phyloP scores from a whole-genome alignment of 2,113 vertebrate genomes.

The Electrona antarctica region DNA sequence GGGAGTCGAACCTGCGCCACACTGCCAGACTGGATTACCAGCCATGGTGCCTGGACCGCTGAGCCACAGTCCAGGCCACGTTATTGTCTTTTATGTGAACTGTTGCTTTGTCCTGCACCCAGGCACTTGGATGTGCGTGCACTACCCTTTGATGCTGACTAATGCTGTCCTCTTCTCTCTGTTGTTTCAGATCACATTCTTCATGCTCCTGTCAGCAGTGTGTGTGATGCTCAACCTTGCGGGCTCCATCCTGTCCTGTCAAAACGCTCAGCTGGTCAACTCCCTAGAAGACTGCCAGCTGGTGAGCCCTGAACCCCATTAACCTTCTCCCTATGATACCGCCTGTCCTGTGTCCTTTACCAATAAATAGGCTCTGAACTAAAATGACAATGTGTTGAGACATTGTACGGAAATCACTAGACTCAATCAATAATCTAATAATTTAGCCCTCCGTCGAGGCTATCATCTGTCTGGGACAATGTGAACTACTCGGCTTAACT shows the following conservation, averaged over 20 bases:
- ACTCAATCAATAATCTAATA: too few relatives aligned
- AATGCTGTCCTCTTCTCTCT: conserved; percentile 29
- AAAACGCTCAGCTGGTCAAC: conserved; percentile 96
- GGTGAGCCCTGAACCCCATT: conserved; percentile 81
- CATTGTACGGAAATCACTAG: too few relatives aligned
- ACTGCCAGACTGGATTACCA: too few relatives aligned
- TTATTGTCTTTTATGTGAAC: conserved; percentile 1
- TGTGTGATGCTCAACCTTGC: conserved; percentile 99
- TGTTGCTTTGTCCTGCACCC: not conserved
- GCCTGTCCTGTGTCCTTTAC: not conserved
- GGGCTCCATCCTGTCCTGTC: conserved; percentile 97
- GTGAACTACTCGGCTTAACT: too few relatives aligned
- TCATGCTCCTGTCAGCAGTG: conserved; percentile 97
- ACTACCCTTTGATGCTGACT: not conserved
- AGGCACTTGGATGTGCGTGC: too few relatives aligned
- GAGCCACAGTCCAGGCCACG: too few relatives aligned
- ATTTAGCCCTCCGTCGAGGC: too few relatives aligned
- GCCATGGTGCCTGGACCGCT: too few relatives aligned
- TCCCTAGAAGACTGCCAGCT: conserved; percentile 95
- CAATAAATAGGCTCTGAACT: not conserved
- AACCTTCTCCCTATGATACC: conserved; percentile 17
- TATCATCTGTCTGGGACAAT: too few relatives aligned
- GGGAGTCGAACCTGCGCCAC: too few relatives aligned
- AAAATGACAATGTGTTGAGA: too few relatives aligned
- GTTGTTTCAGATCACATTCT: conserved; percentile 91